Evolutionary conservation across 2,888 invertebrate genomes (phyloP), one percentile per base, ranked within the genome.

Genomic region (Cyaniris semiargus): DNA sequence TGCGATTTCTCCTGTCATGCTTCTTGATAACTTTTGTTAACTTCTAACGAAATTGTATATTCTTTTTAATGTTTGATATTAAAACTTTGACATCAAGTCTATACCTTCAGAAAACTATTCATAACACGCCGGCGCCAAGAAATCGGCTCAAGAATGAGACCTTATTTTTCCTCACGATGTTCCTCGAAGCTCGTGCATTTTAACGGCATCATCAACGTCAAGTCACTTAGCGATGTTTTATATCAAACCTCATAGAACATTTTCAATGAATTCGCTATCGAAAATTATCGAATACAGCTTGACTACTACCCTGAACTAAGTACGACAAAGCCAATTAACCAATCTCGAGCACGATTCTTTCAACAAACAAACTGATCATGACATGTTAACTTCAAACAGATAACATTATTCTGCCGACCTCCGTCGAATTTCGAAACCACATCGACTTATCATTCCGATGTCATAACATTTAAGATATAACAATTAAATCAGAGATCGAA

Each of bases 401-500:
- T 74, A 48, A 48, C 38, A 72, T 38, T 27, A 74, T 74, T 76
- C 18, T 77, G 13, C 56, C 58, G 72, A 72, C 71, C 71, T 71
- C 72, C 60, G 18, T 23, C 23, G 8, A 44, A 53, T 48, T 21
- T 74, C 53, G 74, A 58, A 72, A 77, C 38, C 70, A 15, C 21
- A 34, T 56, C 56, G 53, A 77, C 34, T 77, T 77, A 77, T 77
- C 72, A 60, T 72, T 71, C n/a, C 23, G 48, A 48, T 80, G 80
- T 80, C 80, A 80, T 60, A 79, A 80, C 78, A 79, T 80, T 80
- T 77, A 76, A 80, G 80, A 80, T 81, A 78, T 79, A 81, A 79
- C 80, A 80, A 81, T 82, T 82, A 80, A 79, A 80, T 79, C 77
- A 78, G 78, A 78, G 79, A 80, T 80, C 80, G 78, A 81, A 81